Evolutionary conservation across 2,888 invertebrate species (phyloP).

Genomic region (Rutpela maculata): DNA sequence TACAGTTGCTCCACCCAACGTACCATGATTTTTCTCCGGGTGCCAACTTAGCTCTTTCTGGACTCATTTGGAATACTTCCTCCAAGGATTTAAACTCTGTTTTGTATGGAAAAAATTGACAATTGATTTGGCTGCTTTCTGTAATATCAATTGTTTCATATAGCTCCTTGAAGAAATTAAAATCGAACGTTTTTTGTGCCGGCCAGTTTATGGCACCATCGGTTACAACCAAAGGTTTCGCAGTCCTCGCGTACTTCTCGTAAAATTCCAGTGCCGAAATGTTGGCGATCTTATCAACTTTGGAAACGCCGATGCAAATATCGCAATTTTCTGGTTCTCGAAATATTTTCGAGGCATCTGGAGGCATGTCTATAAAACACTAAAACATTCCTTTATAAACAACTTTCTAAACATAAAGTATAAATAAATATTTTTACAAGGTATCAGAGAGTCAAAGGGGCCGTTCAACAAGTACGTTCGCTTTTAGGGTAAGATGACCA

Average conservation of each 20-base stretch:
- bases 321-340: slow-evolving; percentile 89
- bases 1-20: slow-evolving; percentile 95
- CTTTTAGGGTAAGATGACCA: too few relatives aligned
- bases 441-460: too few relatives aligned
- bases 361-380: slow-evolving; percentile 70
- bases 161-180: slow-evolving; percentile 88
- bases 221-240: slow-evolving; percentile 88
- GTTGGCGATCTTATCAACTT: slow-evolving; percentile 81
- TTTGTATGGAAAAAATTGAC: slow-evolving; percentile 96
- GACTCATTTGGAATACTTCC: slow-evolving; percentile 90
- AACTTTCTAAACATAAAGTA: too few relatives aligned
- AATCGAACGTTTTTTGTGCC: slow-evolving; percentile 78
- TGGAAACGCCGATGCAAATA: slow-evolving; percentile 82
- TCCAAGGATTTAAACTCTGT: slow-evolving; percentile 87
- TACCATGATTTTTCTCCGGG: slow-evolving; percentile 76
- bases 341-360: slow-evolving; percentile 74
- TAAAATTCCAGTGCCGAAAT: slow-evolving; percentile 84
- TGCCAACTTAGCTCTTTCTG: slow-evolving; percentile 79
- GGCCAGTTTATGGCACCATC: slow-evolving; percentile 91
- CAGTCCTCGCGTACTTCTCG: slow-evolving; percentile 83
- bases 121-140: slow-evolving; percentile 74
- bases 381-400: slow-evolving; percentile 53
- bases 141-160: slow-evolving; percentile 77
- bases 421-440: too few relatives aligned
- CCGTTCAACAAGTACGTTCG: too few relatives aligned